Evolutionary conservation across 2,888 invertebrate species (phyloP), one percentile per base, ranked within the genome.

Genomic region (Eumerus sabulonum): DNA sequence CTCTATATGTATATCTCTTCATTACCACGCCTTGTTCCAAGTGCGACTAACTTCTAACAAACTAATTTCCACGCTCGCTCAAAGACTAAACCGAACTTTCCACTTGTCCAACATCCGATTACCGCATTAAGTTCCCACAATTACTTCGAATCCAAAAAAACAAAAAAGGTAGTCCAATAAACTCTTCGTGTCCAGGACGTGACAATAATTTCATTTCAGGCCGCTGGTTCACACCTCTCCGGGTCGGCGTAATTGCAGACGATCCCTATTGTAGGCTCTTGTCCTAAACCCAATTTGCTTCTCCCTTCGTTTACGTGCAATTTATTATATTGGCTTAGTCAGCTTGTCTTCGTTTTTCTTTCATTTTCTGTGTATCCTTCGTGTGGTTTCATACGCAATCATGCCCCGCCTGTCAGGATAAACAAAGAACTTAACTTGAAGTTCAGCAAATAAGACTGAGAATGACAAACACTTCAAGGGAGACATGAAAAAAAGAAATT

Each of bases 61-160:
- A 40, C 40, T 40, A 40, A 40, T 40, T 40, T 40, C 40, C 12
- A 67, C 42, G 27, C n/a, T n/a, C n/a, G n/a, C n/a, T 51, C 47
- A 27, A 76, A 66, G 60, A 51, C 48, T 17, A 66, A 44, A 54
- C 63, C 53, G 54, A 54, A 56, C 51, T 67, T 45, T 72, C 56
- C 72, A 66, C 76, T 77, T 77, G 77, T 73, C 57, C 63, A 14
- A 77, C 73, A 77, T 73, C 73, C 77, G 77, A 77, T 77, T 73
- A 77, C 72, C 62, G 53, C 53, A 77, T 63, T 57, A 67, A 73
- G 72, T 73, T 72, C 56, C 51, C 18, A 42, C 50, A 64, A 45
- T 56, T 54, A 60, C 48, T 27, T 1, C 4, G 3, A 9, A 0
- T 14, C 0, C 9, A 27, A 7, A n/a, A 36, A 1, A 40, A 35